Conservation (phyloP, 2,113 vertebrate genomes). For the Laticauda colubrina region DNA sequence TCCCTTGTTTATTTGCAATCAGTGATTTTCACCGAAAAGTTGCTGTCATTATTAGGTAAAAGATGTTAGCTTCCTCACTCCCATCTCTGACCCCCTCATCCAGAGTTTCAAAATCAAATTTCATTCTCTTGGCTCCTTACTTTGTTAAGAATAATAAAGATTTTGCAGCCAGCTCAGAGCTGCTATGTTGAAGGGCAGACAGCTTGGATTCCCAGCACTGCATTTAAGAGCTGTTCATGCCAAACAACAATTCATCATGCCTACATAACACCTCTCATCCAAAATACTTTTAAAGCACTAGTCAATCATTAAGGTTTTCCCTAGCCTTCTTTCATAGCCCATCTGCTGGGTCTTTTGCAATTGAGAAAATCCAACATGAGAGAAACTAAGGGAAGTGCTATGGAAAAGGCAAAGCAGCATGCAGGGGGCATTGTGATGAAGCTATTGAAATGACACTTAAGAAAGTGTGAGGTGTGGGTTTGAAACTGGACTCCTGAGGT, state of each 20-base stretch:
- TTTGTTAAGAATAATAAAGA: constrained; percentile 62
- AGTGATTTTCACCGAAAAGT: neutral
- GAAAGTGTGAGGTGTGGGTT: neutral
- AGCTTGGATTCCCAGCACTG: constrained; percentile 20
- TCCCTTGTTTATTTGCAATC: constrained; percentile 22
- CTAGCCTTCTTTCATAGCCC: constrained; percentile 39
- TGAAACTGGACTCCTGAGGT: neutral
- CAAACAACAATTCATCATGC: constrained; percentile 36
- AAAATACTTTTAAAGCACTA: constrained; percentile 45
- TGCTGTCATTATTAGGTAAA: neutral
- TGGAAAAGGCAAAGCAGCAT: neutral
- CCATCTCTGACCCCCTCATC: constrained; percentile 16
- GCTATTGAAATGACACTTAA: neutral
- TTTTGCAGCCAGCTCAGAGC: constrained; percentile 43
- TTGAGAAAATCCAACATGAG: neutral
- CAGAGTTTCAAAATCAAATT: constrained; percentile 60
- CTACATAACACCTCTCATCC: constrained; percentile 26
- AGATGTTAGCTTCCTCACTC: constrained; percentile 11
- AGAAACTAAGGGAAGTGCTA: constrained; percentile 20
- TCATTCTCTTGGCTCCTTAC: constrained; percentile 51
- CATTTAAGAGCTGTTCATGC: constrained; percentile 25
- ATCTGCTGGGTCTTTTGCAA: constrained; percentile 1
- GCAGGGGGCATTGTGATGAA: neutral
- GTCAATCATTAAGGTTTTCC: constrained; percentile 47
- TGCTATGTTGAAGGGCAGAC: constrained; percentile 60